Base-by-base conservation (phyloP, 2,113 vertebrate species). In the Sorex fumeus region DNA sequence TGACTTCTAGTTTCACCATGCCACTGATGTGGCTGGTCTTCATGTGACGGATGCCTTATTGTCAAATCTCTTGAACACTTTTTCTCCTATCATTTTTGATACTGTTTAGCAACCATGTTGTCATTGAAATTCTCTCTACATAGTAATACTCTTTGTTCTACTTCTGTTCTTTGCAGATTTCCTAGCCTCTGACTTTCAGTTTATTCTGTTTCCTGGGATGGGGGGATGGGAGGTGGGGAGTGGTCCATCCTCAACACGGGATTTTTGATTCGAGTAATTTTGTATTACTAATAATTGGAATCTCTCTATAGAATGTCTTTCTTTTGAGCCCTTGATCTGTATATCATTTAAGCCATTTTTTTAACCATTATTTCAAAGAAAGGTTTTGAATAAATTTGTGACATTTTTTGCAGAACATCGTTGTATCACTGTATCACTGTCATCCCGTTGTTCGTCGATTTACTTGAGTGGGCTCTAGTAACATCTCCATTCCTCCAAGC, bases 101-200 rank as follows among this genome's bases (percentile, higher is more conserved):
- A 36, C 66, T 88, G 25, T 79, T 72, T 79, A 57, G 69, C 34
- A 71, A 81, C 40, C 66, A 40, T 43, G 32, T 8, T 82, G n/a
- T 91, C 43, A 85, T 82, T 82, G 69, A 69, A 84, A 80, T 40
- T 76, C 21, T 71, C 40, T 77, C 16, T 34, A 50, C 18, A 1
- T 66, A 8, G 76, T 91, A 34, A 2, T 53, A 53, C 70, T 76
- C 45, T 71, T 94, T 88, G 62, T 84, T 90, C 13, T 84, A 28
- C 23, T 50, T 66, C 50, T 70, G 25, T 71, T 43, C 70, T 86
- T 75, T 21, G 32, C 25, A 87, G 72, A 28, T 21, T 60, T 81
- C 53, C 77, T 64, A n/a, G n/a, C 70, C 8, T 90, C 32, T 32
- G 19, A 62, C 4, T 30, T 77, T 60, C 21, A 28, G 16, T 62